A percentile compares a stretch with the other conserved stretches of the same genome.
Conservation (phyloP, 1,140 invertebrate species). For the Chrysomallon squamiferum region DNA sequence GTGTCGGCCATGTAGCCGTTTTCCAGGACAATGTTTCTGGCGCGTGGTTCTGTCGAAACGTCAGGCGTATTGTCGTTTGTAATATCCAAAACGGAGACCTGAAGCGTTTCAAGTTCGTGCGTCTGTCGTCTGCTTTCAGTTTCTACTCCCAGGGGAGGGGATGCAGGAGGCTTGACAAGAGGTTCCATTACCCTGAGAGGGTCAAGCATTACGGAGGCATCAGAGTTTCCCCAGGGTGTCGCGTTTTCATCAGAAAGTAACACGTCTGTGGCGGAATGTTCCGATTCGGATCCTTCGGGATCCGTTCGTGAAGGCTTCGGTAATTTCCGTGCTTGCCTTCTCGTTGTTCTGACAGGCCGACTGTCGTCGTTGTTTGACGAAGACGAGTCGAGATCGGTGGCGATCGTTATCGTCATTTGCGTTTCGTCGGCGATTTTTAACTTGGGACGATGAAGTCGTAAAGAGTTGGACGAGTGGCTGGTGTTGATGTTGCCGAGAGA, state of each 20-base stretch:
- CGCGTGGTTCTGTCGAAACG: neutral
- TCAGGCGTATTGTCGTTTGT: neutral
- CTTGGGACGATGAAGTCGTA: slow-evolving; percentile 15
- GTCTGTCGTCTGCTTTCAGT: neutral
- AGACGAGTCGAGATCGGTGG: slow-evolving; percentile 17
- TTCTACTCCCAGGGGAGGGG: neutral
- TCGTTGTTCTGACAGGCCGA: neutral
- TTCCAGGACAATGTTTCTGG: slow-evolving; percentile 3
- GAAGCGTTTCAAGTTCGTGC: neutral
- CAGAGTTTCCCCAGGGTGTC: neutral
- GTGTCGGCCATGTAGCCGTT: slow-evolving; percentile 30
- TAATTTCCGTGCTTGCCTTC: neutral
- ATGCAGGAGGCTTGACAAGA: neutral
- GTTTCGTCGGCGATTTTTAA: slow-evolving; percentile 18
- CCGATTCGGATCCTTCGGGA: neutral
- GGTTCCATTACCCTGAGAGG: neutral
- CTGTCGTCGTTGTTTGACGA: slow-evolving; percentile 13
- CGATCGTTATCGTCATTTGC: slow-evolving; percentile 22
- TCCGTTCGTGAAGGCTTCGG: neutral
- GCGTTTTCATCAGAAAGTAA: neutral
- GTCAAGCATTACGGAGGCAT: neutral
- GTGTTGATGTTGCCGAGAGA: neutral
- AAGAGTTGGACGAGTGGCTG: slow-evolving; percentile 3
- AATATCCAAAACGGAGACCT: neutral
- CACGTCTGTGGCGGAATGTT: neutral